These are phyloP conservation scores for Montifringilla adamsi DNA, from an alignment of 2,113 vertebrate species.

Conservation along the genomic window DNA sequence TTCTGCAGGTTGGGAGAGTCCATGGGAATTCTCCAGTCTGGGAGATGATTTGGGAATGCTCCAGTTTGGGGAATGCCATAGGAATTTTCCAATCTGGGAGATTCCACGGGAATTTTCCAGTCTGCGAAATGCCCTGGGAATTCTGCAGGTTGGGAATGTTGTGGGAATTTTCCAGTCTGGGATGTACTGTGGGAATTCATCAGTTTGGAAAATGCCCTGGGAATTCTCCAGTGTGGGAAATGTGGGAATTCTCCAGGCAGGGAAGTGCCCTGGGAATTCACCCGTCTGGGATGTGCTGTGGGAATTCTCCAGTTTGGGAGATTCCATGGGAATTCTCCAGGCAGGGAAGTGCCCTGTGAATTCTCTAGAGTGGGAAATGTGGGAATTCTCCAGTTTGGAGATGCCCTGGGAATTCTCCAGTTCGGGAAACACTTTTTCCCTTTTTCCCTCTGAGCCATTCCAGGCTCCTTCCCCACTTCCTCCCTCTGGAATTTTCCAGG, in stretches of 20 bases:
- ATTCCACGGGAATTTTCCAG: too few relatives aligned
- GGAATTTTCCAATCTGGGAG: not conserved
- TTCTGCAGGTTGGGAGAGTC: accelerated
- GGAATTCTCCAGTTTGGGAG: not conserved
- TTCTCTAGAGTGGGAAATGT: too few relatives aligned
- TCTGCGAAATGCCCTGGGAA: too few relatives aligned
- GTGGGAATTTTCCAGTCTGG: not conserved
- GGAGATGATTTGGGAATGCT: not conserved
- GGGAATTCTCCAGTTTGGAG: not conserved
- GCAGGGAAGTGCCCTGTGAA: not conserved
- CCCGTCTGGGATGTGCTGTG: not conserved
- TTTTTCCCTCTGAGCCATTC: not conserved
- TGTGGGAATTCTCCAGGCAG: too few relatives aligned
- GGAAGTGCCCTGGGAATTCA: not conserved
- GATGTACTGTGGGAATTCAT: too few relatives aligned
- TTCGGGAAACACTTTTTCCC: accelerated
- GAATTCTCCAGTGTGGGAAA: not conserved
- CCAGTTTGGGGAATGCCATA: too few relatives aligned
- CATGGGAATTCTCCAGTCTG: not conserved
- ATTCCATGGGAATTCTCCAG: not conserved
- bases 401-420: not conserved
- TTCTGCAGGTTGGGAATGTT: not conserved
- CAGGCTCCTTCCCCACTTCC: accelerated
- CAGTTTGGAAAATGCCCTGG: too few relatives aligned
- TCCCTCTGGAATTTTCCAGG: not conserved